phyloP scores from a whole-genome alignment of 2,888 invertebrate genomes.

The Ectropis crepuscularia region DNA sequence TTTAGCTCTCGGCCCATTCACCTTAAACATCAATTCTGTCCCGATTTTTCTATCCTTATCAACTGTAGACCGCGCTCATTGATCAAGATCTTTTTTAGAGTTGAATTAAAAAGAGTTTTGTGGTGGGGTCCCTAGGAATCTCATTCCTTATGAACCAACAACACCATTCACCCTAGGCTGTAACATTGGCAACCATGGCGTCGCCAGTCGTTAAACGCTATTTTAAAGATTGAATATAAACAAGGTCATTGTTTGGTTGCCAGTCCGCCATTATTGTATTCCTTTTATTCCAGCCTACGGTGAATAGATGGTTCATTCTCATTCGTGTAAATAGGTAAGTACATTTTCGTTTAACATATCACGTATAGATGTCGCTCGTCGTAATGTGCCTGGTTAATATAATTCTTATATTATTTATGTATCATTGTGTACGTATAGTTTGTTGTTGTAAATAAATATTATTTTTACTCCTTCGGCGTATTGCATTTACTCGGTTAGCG shows the following conservation, averaged over 20 bases:
- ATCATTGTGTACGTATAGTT: constrained; percentile 41
- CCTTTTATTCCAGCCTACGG: background rate
- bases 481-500: constrained; percentile 46
- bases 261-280: too few relatives aligned
- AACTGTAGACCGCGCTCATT: too few relatives aligned
- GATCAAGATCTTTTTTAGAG: too few relatives aligned
- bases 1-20: too few relatives aligned
- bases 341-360: constrained; percentile 66
- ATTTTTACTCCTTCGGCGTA: constrained; percentile 39
- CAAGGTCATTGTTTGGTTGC: too few relatives aligned
- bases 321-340: constrained; percentile 72
- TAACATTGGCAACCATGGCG: too few relatives aligned
- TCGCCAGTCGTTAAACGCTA: too few relatives aligned
- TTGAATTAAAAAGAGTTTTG: too few relatives aligned
- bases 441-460: constrained; percentile 51
- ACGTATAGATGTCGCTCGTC: constrained; percentile 44
- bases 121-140: constrained; percentile 45
- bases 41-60: too few relatives aligned
- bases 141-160: constrained; percentile 44
- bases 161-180: background rate
- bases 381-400: constrained; percentile 40
- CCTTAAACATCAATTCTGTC: too few relatives aligned
- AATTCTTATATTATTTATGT: constrained; percentile 39
- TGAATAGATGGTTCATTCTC: constrained; percentile 60
- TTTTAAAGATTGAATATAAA: too few relatives aligned